Percentiles rank a stretch among this genome's conserved stretches.
phyloP scores from a whole-genome alignment of 1,140 invertebrate genomes.

The Wasmannia auropunctata region DNA sequence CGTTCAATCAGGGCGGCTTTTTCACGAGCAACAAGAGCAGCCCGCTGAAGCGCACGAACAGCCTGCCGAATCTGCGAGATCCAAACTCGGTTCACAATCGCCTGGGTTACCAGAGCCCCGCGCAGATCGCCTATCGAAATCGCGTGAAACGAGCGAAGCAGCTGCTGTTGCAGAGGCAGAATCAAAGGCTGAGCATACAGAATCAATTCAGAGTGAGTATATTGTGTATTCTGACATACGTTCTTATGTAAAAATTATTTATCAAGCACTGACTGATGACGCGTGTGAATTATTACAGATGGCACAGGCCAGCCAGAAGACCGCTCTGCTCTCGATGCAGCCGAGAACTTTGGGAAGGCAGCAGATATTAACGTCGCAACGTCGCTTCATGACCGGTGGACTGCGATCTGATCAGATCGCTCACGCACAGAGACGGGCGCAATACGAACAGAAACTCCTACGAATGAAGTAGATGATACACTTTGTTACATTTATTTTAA shows the following conservation, averaged over 20 bases:
- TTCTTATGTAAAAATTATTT: background rate
- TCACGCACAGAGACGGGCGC: conserved; percentile 79
- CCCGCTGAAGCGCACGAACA: conserved; percentile 78
- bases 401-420: conserved; percentile 82
- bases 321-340: conserved; percentile 70
- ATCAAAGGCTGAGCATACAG: conserved; percentile 76
- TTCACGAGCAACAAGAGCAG: conserved; percentile 73
- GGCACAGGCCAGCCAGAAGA: conserved; percentile 71
- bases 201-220: conserved; percentile 80
- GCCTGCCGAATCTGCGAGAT: conserved; percentile 80
- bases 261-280: background rate
- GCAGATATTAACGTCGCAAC: conserved; percentile 78
- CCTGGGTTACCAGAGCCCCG: conserved; percentile 82
- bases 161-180: conserved; percentile 79
- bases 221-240: background rate
- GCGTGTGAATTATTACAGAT: conserved; percentile 62
- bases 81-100: conserved; percentile 83
- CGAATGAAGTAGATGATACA: conserved; percentile 81
- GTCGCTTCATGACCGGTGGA: conserved; percentile 77
- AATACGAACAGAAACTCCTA: conserved; percentile 82
- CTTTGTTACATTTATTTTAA: conserved; percentile 9
- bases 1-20: conserved; percentile 72
- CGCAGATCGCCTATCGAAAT: conserved; percentile 82
- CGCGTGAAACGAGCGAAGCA: conserved; percentile 82
- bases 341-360: conserved; percentile 78